Conservation (phyloP, 1,140 invertebrate species). For the Nylanderia fulva region DNA sequence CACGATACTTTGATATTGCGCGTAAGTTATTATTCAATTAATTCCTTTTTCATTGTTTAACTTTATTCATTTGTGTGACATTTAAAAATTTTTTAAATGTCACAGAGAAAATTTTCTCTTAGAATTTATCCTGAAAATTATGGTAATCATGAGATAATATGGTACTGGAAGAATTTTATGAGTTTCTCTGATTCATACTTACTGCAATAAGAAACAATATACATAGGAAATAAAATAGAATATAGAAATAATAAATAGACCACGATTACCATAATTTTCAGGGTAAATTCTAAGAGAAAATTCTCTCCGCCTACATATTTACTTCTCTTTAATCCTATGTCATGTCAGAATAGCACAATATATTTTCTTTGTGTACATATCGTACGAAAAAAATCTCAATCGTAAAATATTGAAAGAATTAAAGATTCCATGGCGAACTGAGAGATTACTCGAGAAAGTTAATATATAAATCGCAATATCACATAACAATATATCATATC, state of each 20-base stretch:
- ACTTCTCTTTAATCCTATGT: not conserved
- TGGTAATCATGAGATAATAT: too few relatives aligned
- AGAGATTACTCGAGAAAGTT: not conserved
- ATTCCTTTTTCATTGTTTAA: not conserved
- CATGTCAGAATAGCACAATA: not conserved
- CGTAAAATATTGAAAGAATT: not conserved
- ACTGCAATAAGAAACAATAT: too few relatives aligned
- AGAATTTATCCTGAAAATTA: too few relatives aligned
- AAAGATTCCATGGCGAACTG: not conserved
- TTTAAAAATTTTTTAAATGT: not conserved
- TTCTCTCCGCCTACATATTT: too few relatives aligned
- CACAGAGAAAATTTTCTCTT: too few relatives aligned
- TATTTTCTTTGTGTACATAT: not conserved
- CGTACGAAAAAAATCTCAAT: not conserved
- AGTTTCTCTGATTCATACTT: too few relatives aligned
- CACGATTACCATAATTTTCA: too few relatives aligned
- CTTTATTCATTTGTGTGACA: not conserved
- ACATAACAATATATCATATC: constrained; percentile 30
- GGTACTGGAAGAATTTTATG: too few relatives aligned
- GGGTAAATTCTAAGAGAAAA: too few relatives aligned
- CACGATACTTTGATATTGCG: constrained; percentile 95
- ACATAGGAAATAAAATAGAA: too few relatives aligned
- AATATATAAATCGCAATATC: constrained; percentile 18
- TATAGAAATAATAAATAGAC: too few relatives aligned
- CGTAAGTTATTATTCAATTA: constrained; percentile 87